Base-by-base conservation (phyloP, 2,797 vertebrate species). In the Myiothlypis coronata region DNA sequence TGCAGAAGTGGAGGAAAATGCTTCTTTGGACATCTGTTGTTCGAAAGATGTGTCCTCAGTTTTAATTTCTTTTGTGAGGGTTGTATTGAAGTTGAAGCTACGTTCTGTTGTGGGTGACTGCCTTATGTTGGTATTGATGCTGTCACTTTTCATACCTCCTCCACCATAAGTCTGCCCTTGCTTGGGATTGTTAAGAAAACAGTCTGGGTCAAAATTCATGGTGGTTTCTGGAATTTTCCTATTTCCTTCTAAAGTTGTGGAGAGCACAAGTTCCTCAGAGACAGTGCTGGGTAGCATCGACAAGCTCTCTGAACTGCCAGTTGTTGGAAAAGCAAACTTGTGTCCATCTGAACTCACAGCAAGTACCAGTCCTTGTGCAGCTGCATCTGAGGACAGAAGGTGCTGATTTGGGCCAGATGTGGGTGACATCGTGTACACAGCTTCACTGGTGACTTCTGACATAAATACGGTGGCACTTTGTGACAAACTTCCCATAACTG, bases 161-260 rank as follows among this genome's bases (percentile, higher is more conserved):
- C 99, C 99, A 64, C 99, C 99, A 8, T 99, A 99, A 10, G 99
- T 99, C 98, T 99, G 99, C 87, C 99, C 99, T 98, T 99, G 99
- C 97, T 99, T 99, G 63, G 99, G 99, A 96, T 99, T 99, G 97
- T 99, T 99, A 95, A 99, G 98, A 98, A 99, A 99, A 98, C 99
- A 99, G 98, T 99, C 99, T 3, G 99, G 99, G 97, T 99, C 99
- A 96, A 99, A 99, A 98, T 99, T 99, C 99, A 99, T 99, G 92
- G 98, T 98, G 97, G 99, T 98, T 96, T 99, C 99, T 35, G 99
- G 99, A 72, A 99, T 99, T 98, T 99, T 99, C 95, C 99, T 98
- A 96, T 95, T 96, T 88, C 98, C 98, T 49, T 99, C 99, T 27
- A 99, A 98, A 96, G 98, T 99, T 97, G 99, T 99, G 90, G 99